phyloP scores from a whole-genome alignment of 2,888 invertebrate genomes.

The Drosophila paracracens region DNA sequence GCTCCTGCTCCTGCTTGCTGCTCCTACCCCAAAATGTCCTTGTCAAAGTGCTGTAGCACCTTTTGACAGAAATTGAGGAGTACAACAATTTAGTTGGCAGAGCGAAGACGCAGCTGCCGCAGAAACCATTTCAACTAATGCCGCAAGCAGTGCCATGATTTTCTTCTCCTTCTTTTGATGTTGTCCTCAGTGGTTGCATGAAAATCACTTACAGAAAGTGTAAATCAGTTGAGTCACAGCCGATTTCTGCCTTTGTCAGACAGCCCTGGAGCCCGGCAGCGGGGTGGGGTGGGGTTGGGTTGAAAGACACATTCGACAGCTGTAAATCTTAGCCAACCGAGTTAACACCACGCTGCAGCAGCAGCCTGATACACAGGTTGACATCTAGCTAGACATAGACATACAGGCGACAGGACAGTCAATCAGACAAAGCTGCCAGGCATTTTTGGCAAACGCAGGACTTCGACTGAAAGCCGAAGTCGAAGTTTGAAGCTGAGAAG shows the following conservation, averaged over 20 bases:
- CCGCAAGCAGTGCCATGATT: conserved; percentile 43
- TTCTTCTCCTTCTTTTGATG: conserved; percentile 8
- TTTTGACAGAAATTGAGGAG: conserved; percentile 69
- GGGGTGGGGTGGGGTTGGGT: background rate
- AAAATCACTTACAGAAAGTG: conserved; percentile 52
- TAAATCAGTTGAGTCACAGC: conserved; percentile 65
- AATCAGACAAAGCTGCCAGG: conserved; percentile 60
- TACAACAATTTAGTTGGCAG: conserved; percentile 60
- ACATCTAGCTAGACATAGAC: conserved; percentile 18
- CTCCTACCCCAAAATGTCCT: conserved; percentile 10
- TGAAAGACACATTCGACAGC: conserved; percentile 52
- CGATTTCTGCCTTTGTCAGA: conserved; percentile 74
- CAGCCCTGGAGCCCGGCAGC: background rate
- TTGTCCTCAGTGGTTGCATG: conserved; percentile 1
- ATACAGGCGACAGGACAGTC: conserved; percentile 9
- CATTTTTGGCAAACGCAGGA: conserved; percentile 15
- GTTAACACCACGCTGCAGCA: conserved; percentile 55
- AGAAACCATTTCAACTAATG: conserved; percentile 22
- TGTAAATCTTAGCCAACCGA: conserved; percentile 73
- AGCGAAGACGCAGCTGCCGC: conserved; percentile 20
- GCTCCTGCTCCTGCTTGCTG: conserved; percentile 10
- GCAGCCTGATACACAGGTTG: conserved; percentile 16
- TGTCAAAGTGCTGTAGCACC: conserved; percentile 42
- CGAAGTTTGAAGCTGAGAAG: conserved; percentile 26
- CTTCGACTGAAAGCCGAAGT: background rate